A percentile compares a stretch with the other conserved stretches of the same genome.
phyloP scores from a whole-genome alignment of 2,113 vertebrate genomes.

The Condylura cristata region DNA sequence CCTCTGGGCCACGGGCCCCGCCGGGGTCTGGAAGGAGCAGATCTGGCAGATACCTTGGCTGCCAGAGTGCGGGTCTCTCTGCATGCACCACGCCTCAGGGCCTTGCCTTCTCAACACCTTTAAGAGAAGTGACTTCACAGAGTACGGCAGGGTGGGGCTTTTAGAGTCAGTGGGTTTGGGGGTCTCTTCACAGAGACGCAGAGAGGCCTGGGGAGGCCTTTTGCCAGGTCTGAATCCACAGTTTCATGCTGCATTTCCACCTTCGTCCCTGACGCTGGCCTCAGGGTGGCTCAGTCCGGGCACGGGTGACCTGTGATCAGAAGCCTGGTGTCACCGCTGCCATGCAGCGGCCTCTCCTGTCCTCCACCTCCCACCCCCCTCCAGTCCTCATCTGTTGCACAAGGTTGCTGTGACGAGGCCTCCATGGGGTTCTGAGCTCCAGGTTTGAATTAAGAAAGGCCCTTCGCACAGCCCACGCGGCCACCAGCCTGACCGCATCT shows the following conservation, averaged over 20 bases:
- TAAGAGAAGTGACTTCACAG: not conserved
- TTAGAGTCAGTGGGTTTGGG: not conserved
- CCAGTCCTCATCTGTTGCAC: not conserved
- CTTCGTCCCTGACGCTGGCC: not conserved
- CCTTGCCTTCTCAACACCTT: not conserved
- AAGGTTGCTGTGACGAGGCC: not conserved
- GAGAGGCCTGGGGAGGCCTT: not conserved
- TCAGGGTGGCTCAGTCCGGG: not conserved
- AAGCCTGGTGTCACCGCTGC: not conserved
- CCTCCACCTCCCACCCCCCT: rapidly evolving
- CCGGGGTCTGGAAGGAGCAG: not conserved
- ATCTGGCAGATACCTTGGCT: rapidly evolving
- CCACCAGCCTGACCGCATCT: not conserved
- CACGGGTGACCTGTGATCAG: too few species aligned
- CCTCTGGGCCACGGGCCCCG: not conserved
- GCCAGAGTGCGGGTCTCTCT: not conserved
- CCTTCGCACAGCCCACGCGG: not conserved
- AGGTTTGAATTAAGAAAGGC: not conserved
- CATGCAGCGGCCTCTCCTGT: not conserved
- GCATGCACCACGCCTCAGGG: not conserved
- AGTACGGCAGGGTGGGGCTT: not conserved
- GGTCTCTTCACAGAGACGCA: not conserved
- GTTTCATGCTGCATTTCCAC: not conserved
- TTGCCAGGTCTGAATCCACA: not conserved
- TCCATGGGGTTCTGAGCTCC: not conserved